These are phyloP conservation scores for Nasalis larvatus DNA, from an alignment of 2,113 vertebrate genomes.

Conservation along the genomic window DNA sequence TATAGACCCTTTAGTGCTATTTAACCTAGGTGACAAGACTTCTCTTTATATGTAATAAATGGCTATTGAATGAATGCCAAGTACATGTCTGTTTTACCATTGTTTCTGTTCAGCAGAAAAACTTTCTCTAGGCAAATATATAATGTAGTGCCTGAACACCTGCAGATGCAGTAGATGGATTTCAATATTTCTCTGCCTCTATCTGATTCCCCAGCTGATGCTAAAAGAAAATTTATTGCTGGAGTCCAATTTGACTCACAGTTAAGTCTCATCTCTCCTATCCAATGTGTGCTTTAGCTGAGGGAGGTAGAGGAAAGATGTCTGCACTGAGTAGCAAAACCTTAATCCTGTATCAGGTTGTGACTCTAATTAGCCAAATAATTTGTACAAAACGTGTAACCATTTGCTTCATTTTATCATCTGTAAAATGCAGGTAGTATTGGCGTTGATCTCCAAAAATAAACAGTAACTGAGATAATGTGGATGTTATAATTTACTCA, in stretches of 20 bases:
- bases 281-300: neutral
- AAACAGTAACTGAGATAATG: neutral
- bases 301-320: neutral
- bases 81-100: neutral
- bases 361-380: neutral
- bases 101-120: conserved; percentile 42
- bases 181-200: neutral
- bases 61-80: conserved; percentile 26
- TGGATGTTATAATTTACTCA: neutral
- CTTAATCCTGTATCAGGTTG: neutral
- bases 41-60: neutral
- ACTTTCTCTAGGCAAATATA: neutral
- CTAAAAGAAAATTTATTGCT: conserved; percentile 1
- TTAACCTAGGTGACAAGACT: conserved; percentile 3
- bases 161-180: neutral
- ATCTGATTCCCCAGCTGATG: neutral
- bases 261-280: neutral
- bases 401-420: neutral
- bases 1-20: neutral
- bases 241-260: neutral
- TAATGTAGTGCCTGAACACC: neutral
- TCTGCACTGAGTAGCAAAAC: neutral
- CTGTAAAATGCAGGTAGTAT: neutral
- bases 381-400: neutral
- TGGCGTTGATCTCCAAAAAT: neutral